Conservation (phyloP, 2,113 vertebrate species). For the Carlito syrichta region DNA sequence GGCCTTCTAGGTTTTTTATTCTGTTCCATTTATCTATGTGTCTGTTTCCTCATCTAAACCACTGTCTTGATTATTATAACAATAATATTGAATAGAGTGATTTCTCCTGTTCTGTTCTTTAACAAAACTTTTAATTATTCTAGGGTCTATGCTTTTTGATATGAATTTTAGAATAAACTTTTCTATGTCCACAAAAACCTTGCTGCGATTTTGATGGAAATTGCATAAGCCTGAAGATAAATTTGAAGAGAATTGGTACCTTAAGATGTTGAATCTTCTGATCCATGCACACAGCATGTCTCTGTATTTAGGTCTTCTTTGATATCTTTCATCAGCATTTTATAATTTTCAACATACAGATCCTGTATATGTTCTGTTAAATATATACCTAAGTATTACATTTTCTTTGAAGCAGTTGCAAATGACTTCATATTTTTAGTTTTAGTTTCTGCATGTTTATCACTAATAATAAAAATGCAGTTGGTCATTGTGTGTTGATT, state of each 20-base stretch:
- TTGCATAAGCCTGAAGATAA: not conserved
- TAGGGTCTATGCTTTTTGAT: not conserved
- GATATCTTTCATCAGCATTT: not conserved
- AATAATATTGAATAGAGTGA: not conserved
- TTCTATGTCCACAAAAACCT: not conserved
- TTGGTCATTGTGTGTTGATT: not conserved
- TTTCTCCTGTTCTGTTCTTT: not conserved
- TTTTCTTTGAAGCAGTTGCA: not conserved
- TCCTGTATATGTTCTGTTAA: not conserved
- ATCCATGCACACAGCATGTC: not conserved
- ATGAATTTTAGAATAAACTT: not conserved
- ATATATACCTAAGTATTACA: not conserved
- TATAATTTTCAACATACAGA: not conserved
- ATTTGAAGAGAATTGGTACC: not conserved
- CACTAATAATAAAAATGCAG: not conserved
- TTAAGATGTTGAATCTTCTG: not conserved
- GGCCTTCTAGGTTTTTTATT: not conserved
- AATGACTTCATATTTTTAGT: not conserved
- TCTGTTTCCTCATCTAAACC: accelerated
- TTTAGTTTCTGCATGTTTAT: not conserved
- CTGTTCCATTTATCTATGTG: not conserved
- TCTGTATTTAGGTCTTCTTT: not conserved
- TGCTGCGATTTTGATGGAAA: not conserved
- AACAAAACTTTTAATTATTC: not conserved
- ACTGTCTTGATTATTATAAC: not conserved